Evolutionary conservation across 1,140 invertebrate genomes (phyloP), one percentile per base, ranked within the genome.

Genomic region (Anastrepha obliqua): DNA sequence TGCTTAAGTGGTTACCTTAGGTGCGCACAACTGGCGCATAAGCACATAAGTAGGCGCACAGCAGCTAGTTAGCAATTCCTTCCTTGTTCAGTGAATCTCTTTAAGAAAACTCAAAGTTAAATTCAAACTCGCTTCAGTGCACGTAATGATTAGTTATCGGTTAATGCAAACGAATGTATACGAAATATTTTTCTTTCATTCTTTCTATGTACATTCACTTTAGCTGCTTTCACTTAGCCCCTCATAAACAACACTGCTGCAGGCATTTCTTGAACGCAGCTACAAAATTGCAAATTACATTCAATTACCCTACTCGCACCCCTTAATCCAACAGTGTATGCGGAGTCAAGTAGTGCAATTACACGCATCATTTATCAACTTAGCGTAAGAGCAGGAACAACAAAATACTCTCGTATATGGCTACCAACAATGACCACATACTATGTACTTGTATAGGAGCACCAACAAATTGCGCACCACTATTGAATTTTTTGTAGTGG

Each of bases 361-460:
- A 81, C 74, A 81, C 74, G 74, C 74, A 81, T 81, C 74, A 81
- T 81, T 81, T 81, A 81, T 81, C 51, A 81, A 29, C 44, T 55
- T 7, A 81, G 47, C 74, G 47, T 20, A 81, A 55, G 6, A 55
- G 74, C 47, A 58, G 9, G 9, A 55, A 55, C 47, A 81, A 9
- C 44, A 20, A 55, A 58, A 51, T 13, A 47, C 42, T 2, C 11
- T 20, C 20, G 17, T 20, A 5, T 20, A 39, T 20, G 11, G 39
- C 39, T 29, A 42, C 20, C 64, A 20, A 42, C 8, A 67, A 67
- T 39, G 64, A 39, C 29, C 11, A 13, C 64, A 67, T 67, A 29
- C 51, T 55, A 29, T 3, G 11, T 55, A 55, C 51, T 55, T 55
- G 11, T 11, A 55, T 55, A 20, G 3, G 67, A 47, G 39, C 39